A percentile compares a stretch with the other conserved stretches of the same genome.
Evolutionary conservation across 37 sponge, comb jelly and placozoan genomes (phyloP).

Genomic region (Beroe forskalii): DNA sequence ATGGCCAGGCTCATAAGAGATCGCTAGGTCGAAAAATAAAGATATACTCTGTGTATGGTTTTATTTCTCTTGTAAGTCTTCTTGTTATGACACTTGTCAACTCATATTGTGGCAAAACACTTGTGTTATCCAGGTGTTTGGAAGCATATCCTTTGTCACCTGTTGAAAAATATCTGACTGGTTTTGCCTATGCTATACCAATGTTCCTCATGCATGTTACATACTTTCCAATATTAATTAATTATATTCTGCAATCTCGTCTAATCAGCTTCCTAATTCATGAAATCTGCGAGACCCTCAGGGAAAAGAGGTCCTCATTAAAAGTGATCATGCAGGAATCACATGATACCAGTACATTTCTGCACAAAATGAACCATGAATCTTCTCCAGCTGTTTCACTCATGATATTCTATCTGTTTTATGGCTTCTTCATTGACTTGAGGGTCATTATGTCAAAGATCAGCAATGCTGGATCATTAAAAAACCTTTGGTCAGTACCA

Average conservation of each 20-base stretch:
- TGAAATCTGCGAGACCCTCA: constrained; percentile 12
- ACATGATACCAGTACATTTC: constrained; percentile 53
- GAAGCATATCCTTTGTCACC: neutral
- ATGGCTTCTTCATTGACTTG: constrained; percentile 56
- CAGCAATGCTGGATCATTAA: neutral
- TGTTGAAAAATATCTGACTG: constrained; percentile 8
- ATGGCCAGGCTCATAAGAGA: neutral
- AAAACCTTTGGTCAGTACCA: neutral
- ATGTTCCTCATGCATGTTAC: constrained; percentile 65
- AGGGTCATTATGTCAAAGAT: constrained; percentile 23
- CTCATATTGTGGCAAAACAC: constrained; percentile 48
- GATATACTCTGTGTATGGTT: constrained; percentile 32
- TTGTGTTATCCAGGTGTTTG: constrained; percentile 24
- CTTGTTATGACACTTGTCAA: constrained; percentile 55
- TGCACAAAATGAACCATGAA: constrained; percentile 52
- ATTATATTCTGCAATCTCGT: constrained; percentile 42
- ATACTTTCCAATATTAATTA: constrained; percentile 38
- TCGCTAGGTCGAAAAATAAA: neutral
- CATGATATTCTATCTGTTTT: constrained; percentile 54
- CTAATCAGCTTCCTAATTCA: constrained; percentile 36
- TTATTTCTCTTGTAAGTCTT: constrained; percentile 23
- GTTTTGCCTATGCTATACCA: constrained; percentile 43
- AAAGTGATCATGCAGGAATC: constrained; percentile 59
- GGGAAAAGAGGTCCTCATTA: constrained; percentile 31
- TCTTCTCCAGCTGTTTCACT: constrained; percentile 40